Percentiles rank a stretch among this genome's conserved stretches.
Evolutionary conservation across 2,888 invertebrate genomes (phyloP).

Genomic region (Lycocerus yunnanus): DNA sequence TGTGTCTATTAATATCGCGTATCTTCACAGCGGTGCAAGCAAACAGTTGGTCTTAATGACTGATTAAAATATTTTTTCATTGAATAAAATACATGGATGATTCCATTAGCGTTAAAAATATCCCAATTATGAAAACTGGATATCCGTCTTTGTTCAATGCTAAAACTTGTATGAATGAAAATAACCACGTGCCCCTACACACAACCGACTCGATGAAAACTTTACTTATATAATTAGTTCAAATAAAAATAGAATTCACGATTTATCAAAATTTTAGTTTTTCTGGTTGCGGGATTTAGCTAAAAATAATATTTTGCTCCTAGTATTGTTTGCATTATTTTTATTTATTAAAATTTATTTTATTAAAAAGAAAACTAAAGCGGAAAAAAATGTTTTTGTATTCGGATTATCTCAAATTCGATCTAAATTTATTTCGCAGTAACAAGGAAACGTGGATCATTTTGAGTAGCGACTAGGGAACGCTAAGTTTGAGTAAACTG

Average conservation of each 20-base stretch:
- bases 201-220: constrained; percentile 6
- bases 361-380: neutral
- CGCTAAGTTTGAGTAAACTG: constrained; percentile 11
- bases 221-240: constrained; percentile 4
- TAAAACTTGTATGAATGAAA: constrained; percentile 17
- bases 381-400: neutral
- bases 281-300: neutral
- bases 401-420: constrained; percentile 1
- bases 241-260: neutral
- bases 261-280: neutral
- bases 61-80: neutral
- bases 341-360: neutral
- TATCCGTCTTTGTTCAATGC: constrained; percentile 12
- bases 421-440: constrained; percentile 5
- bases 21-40: neutral
- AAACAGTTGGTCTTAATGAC: neutral
- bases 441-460: constrained; percentile 13
- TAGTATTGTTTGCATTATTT: neutral
- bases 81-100: neutral
- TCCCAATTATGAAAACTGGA: constrained; percentile 4
- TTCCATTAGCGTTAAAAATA: neutral
- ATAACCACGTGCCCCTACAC: constrained; percentile 17
- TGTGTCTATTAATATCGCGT: neutral
- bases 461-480: constrained; percentile 7
- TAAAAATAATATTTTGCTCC: neutral